Conservation (phyloP, 2,888 invertebrate genomes). For the Watsonalla cultraria region DNA sequence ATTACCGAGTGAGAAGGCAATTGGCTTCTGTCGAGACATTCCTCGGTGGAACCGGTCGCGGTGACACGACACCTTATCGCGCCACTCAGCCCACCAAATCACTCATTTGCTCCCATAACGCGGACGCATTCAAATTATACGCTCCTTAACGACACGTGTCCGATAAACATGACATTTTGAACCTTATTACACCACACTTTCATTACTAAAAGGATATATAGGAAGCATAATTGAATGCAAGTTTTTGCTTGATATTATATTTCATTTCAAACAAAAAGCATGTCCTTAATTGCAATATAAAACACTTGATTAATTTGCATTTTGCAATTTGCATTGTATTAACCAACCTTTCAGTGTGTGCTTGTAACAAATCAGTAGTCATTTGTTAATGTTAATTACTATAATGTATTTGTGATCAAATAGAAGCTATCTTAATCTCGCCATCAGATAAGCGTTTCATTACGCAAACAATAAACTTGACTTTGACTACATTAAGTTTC, state of each 20-base stretch:
- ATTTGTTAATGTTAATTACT: constrained; percentile 25
- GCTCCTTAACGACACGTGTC: constrained; percentile 12
- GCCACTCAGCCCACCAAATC: constrained; percentile 23
- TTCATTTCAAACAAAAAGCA: constrained; percentile 23
- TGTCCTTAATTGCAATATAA: constrained; percentile 34
- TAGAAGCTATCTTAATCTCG: constrained; percentile 19
- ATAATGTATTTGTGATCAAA: constrained; percentile 15
- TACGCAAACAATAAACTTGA: constrained; percentile 19
- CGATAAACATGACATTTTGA: background rate
- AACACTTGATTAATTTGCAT: constrained; percentile 39
- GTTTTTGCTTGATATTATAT: constrained; percentile 6
- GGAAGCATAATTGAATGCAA: too few species aligned
- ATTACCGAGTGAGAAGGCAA: constrained; percentile 11
- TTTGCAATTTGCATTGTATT: constrained; percentile 21
- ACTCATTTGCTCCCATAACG: constrained; percentile 20
- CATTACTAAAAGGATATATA: background rate
- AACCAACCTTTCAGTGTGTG: background rate
- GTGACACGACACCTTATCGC: constrained; percentile 19
- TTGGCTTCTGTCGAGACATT: constrained; percentile 23
- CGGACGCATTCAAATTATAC: constrained; percentile 17
- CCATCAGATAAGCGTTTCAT: constrained; percentile 17
- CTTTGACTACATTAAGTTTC: constrained; percentile 16
- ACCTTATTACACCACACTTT: background rate
- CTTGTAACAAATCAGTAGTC: constrained; percentile 27
- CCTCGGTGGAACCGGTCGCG: background rate